Evolutionary conservation across 2,113 vertebrate genomes (phyloP).

Genomic region (Aphelocoma coerulescens): DNA sequence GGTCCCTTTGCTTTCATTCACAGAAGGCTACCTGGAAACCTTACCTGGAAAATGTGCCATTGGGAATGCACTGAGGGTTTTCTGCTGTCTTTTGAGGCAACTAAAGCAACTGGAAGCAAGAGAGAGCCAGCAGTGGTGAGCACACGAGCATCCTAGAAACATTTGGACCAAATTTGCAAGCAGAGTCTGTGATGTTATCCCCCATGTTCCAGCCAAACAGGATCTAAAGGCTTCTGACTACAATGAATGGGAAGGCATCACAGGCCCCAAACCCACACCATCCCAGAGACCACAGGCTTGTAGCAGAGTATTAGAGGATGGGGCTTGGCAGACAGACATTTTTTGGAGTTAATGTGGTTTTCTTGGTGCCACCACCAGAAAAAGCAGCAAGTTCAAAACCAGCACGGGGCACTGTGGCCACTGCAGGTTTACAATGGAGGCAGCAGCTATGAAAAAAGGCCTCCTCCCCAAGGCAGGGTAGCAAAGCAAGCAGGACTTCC

Average conservation of each 20-base stretch:
- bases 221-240: background rate
- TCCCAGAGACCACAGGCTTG: background rate
- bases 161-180: background rate
- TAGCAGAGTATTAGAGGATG: background rate
- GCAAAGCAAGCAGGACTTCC: background rate
- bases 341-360: background rate
- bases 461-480: background rate
- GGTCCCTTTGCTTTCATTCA: background rate
- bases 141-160: background rate
- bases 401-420: accelerated
- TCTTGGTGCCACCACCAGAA: background rate
- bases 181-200: background rate
- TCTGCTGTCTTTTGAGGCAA: background rate
- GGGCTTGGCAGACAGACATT: background rate
- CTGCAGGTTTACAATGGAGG: background rate
- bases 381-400: background rate
- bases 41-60: background rate
- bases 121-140: background rate
- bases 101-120: background rate
- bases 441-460: background rate
- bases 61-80: background rate
- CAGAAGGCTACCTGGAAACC: background rate
- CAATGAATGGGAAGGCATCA: background rate
- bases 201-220: background rate
- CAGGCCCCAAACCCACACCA: background rate